These are phyloP conservation scores for Apostichopus leukothele DNA, from an alignment of 53 echinoderm and acorn worm genomes.

Conservation along the genomic window DNA sequence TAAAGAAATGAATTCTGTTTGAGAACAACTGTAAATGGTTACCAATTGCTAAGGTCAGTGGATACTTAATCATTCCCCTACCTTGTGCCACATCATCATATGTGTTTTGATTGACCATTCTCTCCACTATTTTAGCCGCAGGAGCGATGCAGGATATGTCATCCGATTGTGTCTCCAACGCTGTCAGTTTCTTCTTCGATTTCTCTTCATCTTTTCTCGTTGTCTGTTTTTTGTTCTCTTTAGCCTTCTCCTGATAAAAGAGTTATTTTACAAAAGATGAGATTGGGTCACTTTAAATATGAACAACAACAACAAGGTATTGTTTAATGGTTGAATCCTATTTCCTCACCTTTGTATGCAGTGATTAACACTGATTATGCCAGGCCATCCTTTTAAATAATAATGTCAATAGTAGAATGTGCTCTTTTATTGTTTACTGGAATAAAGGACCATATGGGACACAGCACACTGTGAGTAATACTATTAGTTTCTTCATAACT, in stretches of 20 bases:
- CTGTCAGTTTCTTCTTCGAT: slow-evolving; percentile 96
- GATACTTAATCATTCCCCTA: background rate
- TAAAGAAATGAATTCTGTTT: too few relatives aligned
- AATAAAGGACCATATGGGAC: too few relatives aligned
- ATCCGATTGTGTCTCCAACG: slow-evolving; percentile 94
- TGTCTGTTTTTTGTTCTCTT: slow-evolving; percentile 88
- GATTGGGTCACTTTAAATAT: too few relatives aligned
- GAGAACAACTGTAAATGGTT: background rate
- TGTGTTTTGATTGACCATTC: slow-evolving; percentile 99
- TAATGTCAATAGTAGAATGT: background rate
- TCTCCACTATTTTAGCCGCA: slow-evolving; percentile 90
- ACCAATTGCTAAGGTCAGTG: background rate
- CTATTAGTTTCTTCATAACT: too few relatives aligned
- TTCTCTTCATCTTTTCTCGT: slow-evolving; percentile 96
- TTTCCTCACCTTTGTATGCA: too few relatives aligned
- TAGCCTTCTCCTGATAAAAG: slow-evolving; percentile 85
- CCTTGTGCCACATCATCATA: slow-evolving; percentile 99
- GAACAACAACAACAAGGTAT: too few relatives aligned
- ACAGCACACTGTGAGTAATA: too few relatives aligned
- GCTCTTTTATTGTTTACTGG: too few relatives aligned
- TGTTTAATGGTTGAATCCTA: too few relatives aligned
- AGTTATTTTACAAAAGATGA: background rate
- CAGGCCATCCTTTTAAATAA: background rate
- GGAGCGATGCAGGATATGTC: slow-evolving; percentile 87
- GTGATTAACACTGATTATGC: background rate